A percentile compares a stretch with the other conserved stretches of the same genome.
Evolutionary conservation across 2,888 invertebrate genomes (phyloP).

Genomic region (Euphydryas editha): DNA sequence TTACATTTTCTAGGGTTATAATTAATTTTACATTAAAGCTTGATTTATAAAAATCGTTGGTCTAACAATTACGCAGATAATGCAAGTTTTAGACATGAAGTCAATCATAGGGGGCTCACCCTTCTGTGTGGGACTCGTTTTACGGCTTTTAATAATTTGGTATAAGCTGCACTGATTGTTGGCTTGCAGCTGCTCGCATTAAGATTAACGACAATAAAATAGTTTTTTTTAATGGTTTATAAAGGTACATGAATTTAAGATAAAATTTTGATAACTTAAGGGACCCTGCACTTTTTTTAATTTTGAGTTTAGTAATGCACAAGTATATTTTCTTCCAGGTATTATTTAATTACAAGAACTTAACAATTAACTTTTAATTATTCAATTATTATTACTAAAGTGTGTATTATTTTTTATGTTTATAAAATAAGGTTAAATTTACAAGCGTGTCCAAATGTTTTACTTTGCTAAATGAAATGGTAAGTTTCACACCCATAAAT

Average conservation of each 20-base stretch:
- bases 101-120: slow-evolving; percentile 78
- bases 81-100: slow-evolving; percentile 72
- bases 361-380: too few species aligned
- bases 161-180: slow-evolving; percentile 81
- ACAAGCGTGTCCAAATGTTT: slow-evolving; percentile 1
- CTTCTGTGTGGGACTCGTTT: slow-evolving; percentile 77
- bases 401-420: background rate
- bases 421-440: background rate
- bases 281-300: background rate
- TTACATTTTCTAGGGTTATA: background rate
- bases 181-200: slow-evolving; percentile 72
- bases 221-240: slow-evolving; percentile 57
- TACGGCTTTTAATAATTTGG: slow-evolving; percentile 82
- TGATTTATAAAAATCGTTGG: slow-evolving; percentile 59
- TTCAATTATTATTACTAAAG: background rate
- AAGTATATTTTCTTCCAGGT: background rate
- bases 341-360: background rate
- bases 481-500: slow-evolving; percentile 68
- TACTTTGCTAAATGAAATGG: slow-evolving; percentile 57
- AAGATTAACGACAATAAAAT: slow-evolving; percentile 57
- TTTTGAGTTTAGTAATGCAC: slow-evolving; percentile 37
- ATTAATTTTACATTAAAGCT: background rate
- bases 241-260: slow-evolving; percentile 52
- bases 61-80: slow-evolving; percentile 71
- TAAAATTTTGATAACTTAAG: slow-evolving; percentile 50